These are phyloP conservation scores for Liodrosophila aerea DNA, from an alignment of 2,888 invertebrate genomes.

Conservation along the genomic window DNA sequence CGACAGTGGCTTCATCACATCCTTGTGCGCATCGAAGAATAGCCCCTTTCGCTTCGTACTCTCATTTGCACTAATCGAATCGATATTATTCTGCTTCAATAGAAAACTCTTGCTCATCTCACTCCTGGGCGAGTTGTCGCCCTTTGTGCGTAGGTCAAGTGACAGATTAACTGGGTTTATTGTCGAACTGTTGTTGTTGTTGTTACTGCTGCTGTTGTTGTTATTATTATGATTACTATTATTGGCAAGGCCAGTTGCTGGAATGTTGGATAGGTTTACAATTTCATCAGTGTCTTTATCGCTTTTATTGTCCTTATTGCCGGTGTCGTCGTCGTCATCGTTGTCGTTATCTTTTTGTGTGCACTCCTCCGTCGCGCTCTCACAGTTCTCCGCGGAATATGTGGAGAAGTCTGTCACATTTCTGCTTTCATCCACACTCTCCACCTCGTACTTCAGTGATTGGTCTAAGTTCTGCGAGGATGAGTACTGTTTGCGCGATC, in stretches of 20 bases:
- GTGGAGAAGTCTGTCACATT: constrained; percentile 47
- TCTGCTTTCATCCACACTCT: constrained; percentile 59
- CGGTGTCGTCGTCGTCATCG: constrained; percentile 38
- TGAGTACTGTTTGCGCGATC: constrained; percentile 57
- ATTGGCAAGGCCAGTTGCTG: constrained; percentile 61
- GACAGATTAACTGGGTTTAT: constrained; percentile 93
- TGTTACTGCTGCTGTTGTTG: constrained; percentile 82
- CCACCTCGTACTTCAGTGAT: constrained; percentile 64
- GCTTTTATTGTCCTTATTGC: constrained; percentile 64
- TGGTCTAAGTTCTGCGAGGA: constrained; percentile 59
- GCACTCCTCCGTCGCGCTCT: constrained; percentile 80
- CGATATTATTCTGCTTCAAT: constrained; percentile 47
- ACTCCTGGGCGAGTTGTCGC: constrained; percentile 77
- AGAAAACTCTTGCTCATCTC: constrained; percentile 47
- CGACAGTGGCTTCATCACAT: constrained; percentile 84
- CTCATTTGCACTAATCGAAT: constrained; percentile 53
- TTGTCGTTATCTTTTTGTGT: constrained; percentile 48
- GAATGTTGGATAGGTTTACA: constrained; percentile 68
- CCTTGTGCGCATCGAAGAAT: constrained; percentile 85
- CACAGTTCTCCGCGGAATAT: constrained; percentile 73
- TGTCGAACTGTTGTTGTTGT: constrained; percentile 84
- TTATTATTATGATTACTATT: constrained; percentile 78
- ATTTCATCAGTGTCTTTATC: constrained; percentile 69
- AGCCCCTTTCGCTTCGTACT: constrained; percentile 75
- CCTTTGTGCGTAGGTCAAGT: constrained; percentile 84